Base-by-base conservation (phyloP, 2,113 vertebrate species). In the Petromus typicus region DNA sequence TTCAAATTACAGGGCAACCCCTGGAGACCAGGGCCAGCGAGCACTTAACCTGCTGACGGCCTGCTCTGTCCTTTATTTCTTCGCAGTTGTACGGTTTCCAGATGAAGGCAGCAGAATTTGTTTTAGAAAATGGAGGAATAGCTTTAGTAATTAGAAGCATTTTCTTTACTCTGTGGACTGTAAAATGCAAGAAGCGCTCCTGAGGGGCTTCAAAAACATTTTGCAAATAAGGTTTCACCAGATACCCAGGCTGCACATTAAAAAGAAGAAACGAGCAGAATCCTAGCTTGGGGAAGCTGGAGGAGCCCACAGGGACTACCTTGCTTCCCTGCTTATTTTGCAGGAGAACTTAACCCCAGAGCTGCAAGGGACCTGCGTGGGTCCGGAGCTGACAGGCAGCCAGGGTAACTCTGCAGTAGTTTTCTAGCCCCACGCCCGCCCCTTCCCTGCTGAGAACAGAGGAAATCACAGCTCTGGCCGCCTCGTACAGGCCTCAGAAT, bases 131-230 rank as follows among this genome's bases (percentile, higher is more conserved):
- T 59, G 37, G n/a, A 95, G 54, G 80, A 64, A 93, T 43, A 79
- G 59, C 57, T 91, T 93, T 63, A 75, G 63, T 91, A 89, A 97
- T 69, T 95, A 86, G 78, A 94, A 95, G 13, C 85, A 89, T 85
- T 93, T 89, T 93, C 89, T 86, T 87, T 81, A 80, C 75, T 94
- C 59, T 37, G 1, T 94, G 67, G 86, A 32, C 84, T 93, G 79
- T 71, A 78, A 80, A 96, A 73, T 91, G 80, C 32, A 45, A 92
- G 64, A 51, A 75, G 40, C n/a, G 51, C 63, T 80, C 91, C 96
- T 56, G 37, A 71, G 67, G 76, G 89, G 79, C 66, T 96, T 88
- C 27, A 32, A 64, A 51, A 93, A 87, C n/a, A 81, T 59, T 48
- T 87, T 84, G 90, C 85, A 79, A 79, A 78, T 66, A 88, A 54